Base-by-base conservation (phyloP, 2,113 vertebrate species). In the Helogale parvula region DNA sequence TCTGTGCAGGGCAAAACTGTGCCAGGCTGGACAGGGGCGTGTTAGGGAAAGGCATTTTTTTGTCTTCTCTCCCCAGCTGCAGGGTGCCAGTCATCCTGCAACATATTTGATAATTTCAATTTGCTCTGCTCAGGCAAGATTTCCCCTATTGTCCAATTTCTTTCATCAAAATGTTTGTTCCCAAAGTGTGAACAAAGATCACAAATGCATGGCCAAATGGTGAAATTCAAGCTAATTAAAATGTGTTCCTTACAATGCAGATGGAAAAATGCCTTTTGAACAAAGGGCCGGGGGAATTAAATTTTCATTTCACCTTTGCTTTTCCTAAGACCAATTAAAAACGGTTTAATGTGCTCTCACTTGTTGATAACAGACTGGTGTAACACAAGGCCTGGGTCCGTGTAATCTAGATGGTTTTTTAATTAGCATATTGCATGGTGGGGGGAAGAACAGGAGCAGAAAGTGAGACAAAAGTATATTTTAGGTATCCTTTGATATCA, bases 111-210 rank as follows among this genome's bases (percentile, higher is more conserved):
- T 98, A 98, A 98, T 97, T 98, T 95, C 98, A 95, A 98, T 98
- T 98, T 98, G 98, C 98, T 98, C 98, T 98, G 97, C 98, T 99
- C 97, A 98, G 98, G 97, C 98, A 98, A 98, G 98, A 98, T 98
- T 98, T 98, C 97, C 98, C 98, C 98, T 98, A 98, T 98, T 98
- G 97, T 90, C 97, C 94, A 98, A 97, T 98, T 98, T 97, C 97
- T 98, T 98, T 98, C 97, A 99, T 98, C 98, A 98, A 98, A 97
- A 98, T 98, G 98, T 98, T 98, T 96, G 98, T 96, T 97, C 97
- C 98, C 96, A 98, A 98, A 98, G 96, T 98, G 97, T 98, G 98
- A 98, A 98, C 97, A 98, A 98, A 99, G 98, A 98, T 98, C 98
- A 98, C 95, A 98, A 98, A 98, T 98, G 98, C 98, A 98, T 98